phyloP scores from a whole-genome alignment of 2,797 vertebrate genomes.

The Mormyrus hasselquistii region DNA sequence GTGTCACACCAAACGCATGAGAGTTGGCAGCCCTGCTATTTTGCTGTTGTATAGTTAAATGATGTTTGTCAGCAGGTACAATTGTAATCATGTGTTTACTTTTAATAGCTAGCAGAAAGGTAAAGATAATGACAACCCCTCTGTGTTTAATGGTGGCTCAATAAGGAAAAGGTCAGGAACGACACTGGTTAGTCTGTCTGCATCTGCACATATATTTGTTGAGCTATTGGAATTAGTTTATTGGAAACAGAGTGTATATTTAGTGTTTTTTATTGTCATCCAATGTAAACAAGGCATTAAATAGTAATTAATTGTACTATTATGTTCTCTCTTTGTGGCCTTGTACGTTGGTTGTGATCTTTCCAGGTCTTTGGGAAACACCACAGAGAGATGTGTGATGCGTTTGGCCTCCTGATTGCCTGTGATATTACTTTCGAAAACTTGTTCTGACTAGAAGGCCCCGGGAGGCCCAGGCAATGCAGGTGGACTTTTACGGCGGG shows the following conservation, averaged over 20 bases:
- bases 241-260: neutral
- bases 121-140: neutral
- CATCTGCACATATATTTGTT: neutral
- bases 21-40: neutral
- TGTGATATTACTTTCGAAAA: neutral
- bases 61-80: neutral
- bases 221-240: neutral
- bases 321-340: neutral
- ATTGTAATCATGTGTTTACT: neutral
- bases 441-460: neutral
- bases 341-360: neutral
- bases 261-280: neutral
- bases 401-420: neutral
- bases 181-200: neutral
- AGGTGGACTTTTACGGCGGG: neutral
- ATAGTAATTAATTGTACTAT: neutral
- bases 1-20: neutral
- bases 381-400: neutral
- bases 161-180: neutral
- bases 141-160: neutral
- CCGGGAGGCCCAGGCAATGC: neutral
- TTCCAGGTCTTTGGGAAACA: neutral
- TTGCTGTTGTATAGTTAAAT: neutral
- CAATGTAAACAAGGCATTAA: neutral
- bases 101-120: neutral